These are phyloP conservation scores for Eulemur rufifrons DNA, from an alignment of 2,113 vertebrate species.

Conservation along the genomic window DNA sequence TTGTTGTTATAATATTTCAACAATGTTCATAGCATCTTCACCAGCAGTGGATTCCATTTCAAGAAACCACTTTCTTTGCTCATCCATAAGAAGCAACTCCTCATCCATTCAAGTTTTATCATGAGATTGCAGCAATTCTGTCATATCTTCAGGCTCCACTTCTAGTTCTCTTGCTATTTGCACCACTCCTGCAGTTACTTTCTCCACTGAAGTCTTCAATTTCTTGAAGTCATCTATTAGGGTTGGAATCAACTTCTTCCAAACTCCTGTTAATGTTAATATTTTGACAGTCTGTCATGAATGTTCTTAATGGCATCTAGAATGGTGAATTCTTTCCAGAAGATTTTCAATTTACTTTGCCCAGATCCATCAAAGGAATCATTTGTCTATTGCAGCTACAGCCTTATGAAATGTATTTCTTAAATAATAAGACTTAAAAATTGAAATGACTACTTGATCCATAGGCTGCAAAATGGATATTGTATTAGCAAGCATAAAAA, in stretches of 20 bases:
- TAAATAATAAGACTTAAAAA: neutral
- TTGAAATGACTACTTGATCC: neutral
- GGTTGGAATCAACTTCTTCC: neutral
- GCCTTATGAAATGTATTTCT: neutral
- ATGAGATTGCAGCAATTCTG: neutral
- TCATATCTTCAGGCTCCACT: neutral
- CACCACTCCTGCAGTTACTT: neutral
- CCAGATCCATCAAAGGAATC: neutral
- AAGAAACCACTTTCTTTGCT: neutral
- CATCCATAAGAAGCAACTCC: neutral
- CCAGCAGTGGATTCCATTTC: neutral
- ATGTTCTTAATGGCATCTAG: neutral
- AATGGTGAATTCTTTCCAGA: neutral
- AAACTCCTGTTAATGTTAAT: neutral
- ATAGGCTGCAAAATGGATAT: neutral
- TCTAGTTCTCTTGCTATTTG: neutral
- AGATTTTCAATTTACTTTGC: neutral
- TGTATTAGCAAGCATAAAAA: neutral
- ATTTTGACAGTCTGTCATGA: neutral
- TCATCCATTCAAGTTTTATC: neutral
- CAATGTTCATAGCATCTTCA: neutral
- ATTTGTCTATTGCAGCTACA: neutral
- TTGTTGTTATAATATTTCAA: neutral
- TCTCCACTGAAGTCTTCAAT: neutral
- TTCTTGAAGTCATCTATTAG: neutral